These are phyloP conservation scores for Ailurus styani DNA, from an alignment of 2,113 vertebrate species.

Conservation along the genomic window DNA sequence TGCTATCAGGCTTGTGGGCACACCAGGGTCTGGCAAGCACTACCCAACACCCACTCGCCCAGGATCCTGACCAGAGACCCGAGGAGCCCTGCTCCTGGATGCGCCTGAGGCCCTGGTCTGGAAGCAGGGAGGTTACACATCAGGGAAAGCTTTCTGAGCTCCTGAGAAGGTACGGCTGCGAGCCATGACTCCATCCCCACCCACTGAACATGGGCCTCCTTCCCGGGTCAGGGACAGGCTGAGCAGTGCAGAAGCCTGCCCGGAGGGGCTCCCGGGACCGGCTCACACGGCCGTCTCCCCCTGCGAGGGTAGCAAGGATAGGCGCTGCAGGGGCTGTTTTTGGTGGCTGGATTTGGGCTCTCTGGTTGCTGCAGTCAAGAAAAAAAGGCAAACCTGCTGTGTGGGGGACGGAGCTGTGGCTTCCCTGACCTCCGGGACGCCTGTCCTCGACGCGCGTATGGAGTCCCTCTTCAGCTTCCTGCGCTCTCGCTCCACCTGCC, in stretches of 20 bases:
- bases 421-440: neutral
- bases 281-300: neutral
- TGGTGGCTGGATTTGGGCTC: neutral
- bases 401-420: neutral
- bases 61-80: neutral
- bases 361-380: neutral
- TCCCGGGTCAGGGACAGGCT: neutral
- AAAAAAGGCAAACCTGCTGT: slow-evolving; percentile 27
- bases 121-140: neutral
- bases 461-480: slow-evolving; percentile 76
- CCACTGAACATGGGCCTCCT: neutral
- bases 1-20: neutral
- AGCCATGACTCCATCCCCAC: neutral
- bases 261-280: neutral
- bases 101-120: neutral
- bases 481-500: slow-evolving; percentile 78
- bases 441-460: neutral
- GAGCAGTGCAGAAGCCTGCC: neutral
- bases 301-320: neutral
- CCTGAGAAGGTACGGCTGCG: neutral
- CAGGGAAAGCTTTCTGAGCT: neutral
- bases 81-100: neutral
- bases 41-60: neutral
- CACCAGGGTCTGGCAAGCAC: neutral
- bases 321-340: neutral